These are phyloP conservation scores for Drosophila incognita DNA, from an alignment of 2,888 invertebrate species.

Conservation along the genomic window DNA sequence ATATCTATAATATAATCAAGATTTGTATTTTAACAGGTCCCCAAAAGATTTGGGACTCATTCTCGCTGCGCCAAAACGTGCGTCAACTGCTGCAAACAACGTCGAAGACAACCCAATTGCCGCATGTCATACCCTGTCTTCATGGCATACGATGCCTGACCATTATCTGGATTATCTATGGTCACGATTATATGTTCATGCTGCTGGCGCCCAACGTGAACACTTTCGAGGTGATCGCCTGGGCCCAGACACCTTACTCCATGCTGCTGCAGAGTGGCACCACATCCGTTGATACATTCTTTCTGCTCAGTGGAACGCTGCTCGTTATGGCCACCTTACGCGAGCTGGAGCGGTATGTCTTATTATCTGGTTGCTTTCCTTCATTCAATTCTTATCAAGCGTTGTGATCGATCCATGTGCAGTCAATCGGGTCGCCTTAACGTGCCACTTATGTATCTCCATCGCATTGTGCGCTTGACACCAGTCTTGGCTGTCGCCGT, in stretches of 20 bases:
- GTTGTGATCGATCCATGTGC: neutral
- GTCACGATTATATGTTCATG: conserved; percentile 70
- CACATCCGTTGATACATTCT: conserved; percentile 87
- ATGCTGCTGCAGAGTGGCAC: conserved; percentile 82
- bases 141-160: conserved; percentile 83
- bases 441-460: conserved; percentile 75
- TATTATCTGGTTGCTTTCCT: neutral
- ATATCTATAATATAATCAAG: neutral
- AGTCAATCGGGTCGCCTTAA: conserved; percentile 59
- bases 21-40: conserved; percentile 12
- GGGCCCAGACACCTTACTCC: conserved; percentile 58
- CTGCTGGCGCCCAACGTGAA: conserved; percentile 57
- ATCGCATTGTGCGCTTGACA: conserved; percentile 85
- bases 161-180: conserved; percentile 84
- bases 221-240: conserved; percentile 27
- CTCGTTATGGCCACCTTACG: conserved; percentile 79
- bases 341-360: conserved; percentile 63
- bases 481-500: conserved; percentile 86
- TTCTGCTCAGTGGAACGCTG: conserved; percentile 87
- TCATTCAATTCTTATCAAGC: neutral
- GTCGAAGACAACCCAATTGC: neutral
- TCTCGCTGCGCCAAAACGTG: conserved; percentile 68
- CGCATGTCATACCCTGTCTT: conserved; percentile 78
- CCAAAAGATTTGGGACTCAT: conserved; percentile 46
- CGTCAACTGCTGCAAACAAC: conserved; percentile 32